Evolutionary conservation across 1,140 invertebrate genomes (phyloP).

Genomic region (Drosophila nebulosa): DNA sequence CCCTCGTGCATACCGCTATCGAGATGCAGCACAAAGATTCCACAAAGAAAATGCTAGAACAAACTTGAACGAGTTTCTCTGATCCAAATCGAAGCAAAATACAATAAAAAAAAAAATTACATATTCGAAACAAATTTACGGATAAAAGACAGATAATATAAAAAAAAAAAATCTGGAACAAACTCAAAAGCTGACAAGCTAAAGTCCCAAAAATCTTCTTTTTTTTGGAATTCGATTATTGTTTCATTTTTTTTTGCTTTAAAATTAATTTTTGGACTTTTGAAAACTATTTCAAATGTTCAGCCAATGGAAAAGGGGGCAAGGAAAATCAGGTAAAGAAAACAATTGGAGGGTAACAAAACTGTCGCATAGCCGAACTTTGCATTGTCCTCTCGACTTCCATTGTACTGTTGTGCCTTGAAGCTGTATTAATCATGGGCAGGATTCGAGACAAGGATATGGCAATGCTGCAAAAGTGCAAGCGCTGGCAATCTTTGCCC

Average conservation of each 20-base stretch:
- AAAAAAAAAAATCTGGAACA: conserved; percentile 3
- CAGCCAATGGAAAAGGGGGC: too few relatives aligned
- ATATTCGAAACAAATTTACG: conserved; percentile 43
- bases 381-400: not conserved
- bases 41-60: not conserved
- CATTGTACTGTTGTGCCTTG: not conserved
- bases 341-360: too few relatives aligned
- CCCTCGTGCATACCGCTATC: not conserved
- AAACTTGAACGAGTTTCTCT: not conserved
- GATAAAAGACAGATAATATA: conserved; percentile 14
- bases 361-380: too few relatives aligned
- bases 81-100: not conserved
- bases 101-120: conserved; percentile 16
- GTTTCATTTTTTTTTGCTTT: conserved; percentile 6
- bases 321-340: too few relatives aligned
- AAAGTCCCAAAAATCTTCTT: conserved; percentile 30
- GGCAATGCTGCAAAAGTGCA: conserved; percentile 50
- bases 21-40: not conserved
- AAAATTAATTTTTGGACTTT: too few relatives aligned
- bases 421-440: conserved; percentile 24
- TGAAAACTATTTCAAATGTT: too few relatives aligned
- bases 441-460: conserved; percentile 4
- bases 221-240: conserved; percentile 29
- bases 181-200: conserved; percentile 22
- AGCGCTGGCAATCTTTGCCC: conserved; percentile 23